These are phyloP conservation scores for Palythoa caribaeorum DNA, from an alignment of 92 coral and sea anemone genomes.

Conservation along the genomic window DNA sequence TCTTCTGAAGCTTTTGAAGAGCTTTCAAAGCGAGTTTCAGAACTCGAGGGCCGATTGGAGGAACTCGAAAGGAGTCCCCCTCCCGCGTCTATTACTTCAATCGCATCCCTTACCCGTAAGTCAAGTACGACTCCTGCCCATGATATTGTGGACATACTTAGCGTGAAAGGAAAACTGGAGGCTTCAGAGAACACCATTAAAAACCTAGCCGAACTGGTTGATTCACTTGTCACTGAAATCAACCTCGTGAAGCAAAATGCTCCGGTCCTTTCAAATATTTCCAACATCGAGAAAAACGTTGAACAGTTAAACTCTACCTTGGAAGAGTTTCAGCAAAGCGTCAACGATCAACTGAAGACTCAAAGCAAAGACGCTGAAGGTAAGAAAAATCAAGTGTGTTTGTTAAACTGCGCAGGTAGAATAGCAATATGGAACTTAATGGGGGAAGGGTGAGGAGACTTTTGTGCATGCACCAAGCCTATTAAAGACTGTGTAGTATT, in stretches of 20 bases:
- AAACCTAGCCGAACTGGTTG: conserved; percentile 86
- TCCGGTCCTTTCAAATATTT: conserved; percentile 33
- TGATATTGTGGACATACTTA: conserved; percentile 87
- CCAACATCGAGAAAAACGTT: background rate
- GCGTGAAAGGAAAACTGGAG: conserved; percentile 82
- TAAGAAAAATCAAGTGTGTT: background rate
- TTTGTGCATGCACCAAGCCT: no score
- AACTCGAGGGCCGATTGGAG: conserved; percentile 84
- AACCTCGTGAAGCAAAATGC: conserved; percentile 61
- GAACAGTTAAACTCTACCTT: conserved; percentile 9
- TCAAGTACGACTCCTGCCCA: conserved; percentile 93
- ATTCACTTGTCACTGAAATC: conserved; percentile 76
- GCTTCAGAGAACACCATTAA: conserved; percentile 83
- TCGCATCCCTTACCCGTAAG: conserved; percentile 79
- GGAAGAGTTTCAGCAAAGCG: conserved; percentile 2
- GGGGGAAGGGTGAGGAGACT: background rate
- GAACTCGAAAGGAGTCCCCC: conserved; percentile 64
- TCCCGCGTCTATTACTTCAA: conserved; percentile 55
- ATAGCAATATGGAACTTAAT: background rate
- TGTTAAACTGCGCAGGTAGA: background rate
- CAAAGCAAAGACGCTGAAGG: background rate
- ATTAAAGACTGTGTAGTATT: no score
- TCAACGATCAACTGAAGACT: conserved; percentile 18
- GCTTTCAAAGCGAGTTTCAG: conserved; percentile 71
- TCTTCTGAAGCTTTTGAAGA: conserved; percentile 55